These are phyloP conservation scores for Nomada ferruginata DNA, from an alignment of 2,888 invertebrate genomes.

Conservation along the genomic window DNA sequence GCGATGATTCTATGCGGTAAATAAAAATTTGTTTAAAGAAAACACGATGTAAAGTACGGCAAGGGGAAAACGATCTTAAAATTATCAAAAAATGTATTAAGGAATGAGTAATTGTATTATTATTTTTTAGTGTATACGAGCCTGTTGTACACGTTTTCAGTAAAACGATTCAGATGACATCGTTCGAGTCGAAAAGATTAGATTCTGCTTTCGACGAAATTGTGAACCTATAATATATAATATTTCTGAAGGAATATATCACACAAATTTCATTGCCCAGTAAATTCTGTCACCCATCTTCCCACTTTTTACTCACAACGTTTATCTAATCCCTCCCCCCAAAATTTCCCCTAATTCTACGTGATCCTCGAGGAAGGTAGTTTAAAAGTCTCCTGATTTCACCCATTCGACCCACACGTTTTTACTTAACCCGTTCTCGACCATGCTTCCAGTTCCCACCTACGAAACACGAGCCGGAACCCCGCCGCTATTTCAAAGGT, in stretches of 20 bases:
- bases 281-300: not conserved
- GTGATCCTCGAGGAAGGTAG: not conserved
- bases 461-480: conserved; percentile 16
- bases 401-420: not conserved
- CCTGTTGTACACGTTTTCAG: too few relatives aligned
- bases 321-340: not conserved
- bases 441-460: conserved; percentile 12
- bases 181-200: not conserved
- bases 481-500: conserved; percentile 6
- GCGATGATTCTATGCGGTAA: too few relatives aligned
- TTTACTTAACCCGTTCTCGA: conserved; percentile 31
- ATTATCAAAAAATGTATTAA: too few relatives aligned
- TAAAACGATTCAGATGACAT: too few relatives aligned
- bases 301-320: conserved; percentile 4
- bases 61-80: too few relatives aligned
- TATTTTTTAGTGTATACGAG: too few relatives aligned
- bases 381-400: conserved; percentile 1
- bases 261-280: not conserved
- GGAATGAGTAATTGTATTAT: too few relatives aligned
- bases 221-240: not conserved
- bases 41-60: too few relatives aligned
- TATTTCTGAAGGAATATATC: not conserved
- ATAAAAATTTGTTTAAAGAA: too few relatives aligned
- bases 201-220: not conserved
- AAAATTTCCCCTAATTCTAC: not conserved